These are phyloP conservation scores for Ctenodactylus gundi DNA, from an alignment of 2,113 vertebrate species.

Conservation along the genomic window DNA sequence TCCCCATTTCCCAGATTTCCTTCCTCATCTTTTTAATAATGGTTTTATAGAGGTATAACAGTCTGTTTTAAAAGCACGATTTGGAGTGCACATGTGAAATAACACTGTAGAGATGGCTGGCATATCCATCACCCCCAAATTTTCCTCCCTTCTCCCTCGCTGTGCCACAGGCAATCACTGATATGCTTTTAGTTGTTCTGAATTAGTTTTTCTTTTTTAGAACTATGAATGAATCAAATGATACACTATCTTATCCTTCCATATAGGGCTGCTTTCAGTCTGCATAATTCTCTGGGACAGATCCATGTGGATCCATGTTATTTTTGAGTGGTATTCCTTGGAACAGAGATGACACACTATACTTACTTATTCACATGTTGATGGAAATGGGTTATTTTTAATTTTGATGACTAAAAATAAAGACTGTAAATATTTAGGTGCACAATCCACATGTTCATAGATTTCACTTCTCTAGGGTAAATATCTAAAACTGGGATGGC, in stretches of 20 bases:
- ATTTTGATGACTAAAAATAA: too few species aligned
- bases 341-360: background rate
- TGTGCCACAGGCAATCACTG: background rate
- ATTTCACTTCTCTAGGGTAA: background rate
- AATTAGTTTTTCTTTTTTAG: background rate
- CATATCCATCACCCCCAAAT: fast-evolving
- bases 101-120: background rate
- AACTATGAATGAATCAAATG: background rate
- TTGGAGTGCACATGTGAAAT: background rate
- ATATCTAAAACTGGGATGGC: background rate
- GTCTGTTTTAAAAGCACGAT: background rate
- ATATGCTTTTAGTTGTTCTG: background rate
- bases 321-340: background rate
- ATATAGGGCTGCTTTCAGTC: background rate
- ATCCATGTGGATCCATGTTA: background rate
- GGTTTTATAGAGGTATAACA: background rate
- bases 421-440: background rate
- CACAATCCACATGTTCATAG: background rate
- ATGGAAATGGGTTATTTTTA: too few species aligned
- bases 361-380: background rate
- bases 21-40: too few species aligned
- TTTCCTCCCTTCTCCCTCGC: background rate
- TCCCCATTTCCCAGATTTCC: too few species aligned
- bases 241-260: background rate
- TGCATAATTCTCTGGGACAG: background rate